Evolutionary conservation across 2,888 invertebrate genomes (phyloP), one percentile per base, ranked within the genome.

Genomic region (Caenorhabditis sulstoni): DNA sequence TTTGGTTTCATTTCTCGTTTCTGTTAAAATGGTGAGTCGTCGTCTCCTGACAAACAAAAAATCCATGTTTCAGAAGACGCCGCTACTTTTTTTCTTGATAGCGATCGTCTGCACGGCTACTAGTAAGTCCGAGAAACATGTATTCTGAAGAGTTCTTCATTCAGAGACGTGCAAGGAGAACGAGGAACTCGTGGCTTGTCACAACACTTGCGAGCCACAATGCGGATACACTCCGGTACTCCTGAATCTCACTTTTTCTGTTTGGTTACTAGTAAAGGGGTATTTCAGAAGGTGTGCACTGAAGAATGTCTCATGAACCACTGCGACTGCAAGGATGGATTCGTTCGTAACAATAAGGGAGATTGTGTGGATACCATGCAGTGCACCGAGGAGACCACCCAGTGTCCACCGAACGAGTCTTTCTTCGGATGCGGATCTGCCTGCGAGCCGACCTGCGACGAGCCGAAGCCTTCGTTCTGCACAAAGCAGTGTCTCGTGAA

Each of bases 131-230:
- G n/a, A n/a, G 29, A 29, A 29, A 29, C 29, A 5, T 7, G 4
- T 7, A 20, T 12, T 23, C 2, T 20, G 3, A 29, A 45, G 29
- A 35, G 29, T 18, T 22, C 3, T 8, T 41, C 37, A 41, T 41
- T 57, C 44, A 73, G 73, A 62, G 11, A 49, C 45, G 11, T 76
- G 76, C 20, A 62, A 41, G 12, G 45, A 62, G 9, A 76, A 76
- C 58, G 76, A 76, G 44, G 62, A 76, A 29, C 41, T 62, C 9
- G 76, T 76, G 1, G 37, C 57, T 3, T 76, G 76, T 20, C 76
- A 76, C 23, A 68, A 76, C 45, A 67, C 61, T 1, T 76, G 76
- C 45, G 76, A 76, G 14, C 76, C 76, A 52, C 76, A 76, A 64
- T 76, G 76, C 29, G 76, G 76, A 50, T 76, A 49, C 47, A 76